Conservation (phyloP, 2,888 invertebrate species). For the Doris montereyensis region DNA sequence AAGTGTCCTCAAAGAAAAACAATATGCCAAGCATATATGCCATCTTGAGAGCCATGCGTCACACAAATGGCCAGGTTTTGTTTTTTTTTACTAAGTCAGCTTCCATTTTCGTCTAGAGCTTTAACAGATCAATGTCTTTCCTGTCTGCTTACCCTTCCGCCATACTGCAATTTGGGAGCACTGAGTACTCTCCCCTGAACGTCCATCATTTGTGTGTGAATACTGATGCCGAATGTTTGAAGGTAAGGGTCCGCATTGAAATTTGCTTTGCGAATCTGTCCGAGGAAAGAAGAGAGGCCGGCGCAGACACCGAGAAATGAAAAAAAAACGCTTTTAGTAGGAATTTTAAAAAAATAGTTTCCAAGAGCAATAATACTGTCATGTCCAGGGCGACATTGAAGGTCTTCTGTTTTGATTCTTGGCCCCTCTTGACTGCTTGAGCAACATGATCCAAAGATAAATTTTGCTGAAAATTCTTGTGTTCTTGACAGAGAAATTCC, state of each 20-base stretch:
- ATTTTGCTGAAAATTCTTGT: too few species aligned
- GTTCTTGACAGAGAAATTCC: too few species aligned
- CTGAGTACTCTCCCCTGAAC: conserved; percentile 96
- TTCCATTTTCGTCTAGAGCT: background rate
- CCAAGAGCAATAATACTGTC: too few species aligned
- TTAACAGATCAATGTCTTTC: background rate
- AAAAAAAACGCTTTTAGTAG: background rate
- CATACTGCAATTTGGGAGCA: conserved; percentile 98
- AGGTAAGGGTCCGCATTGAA: conserved; percentile 99
- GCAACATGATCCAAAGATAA: too few species aligned
- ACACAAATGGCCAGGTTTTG: background rate
- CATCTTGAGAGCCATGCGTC: background rate
- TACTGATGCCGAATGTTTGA: conserved; percentile 97
- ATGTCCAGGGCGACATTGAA: too few species aligned
- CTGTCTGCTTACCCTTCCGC: conserved; percentile 87
- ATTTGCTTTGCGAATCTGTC: conserved; percentile 87
- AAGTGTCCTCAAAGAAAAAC: background rate
- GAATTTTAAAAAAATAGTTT: too few species aligned
- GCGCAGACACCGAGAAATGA: conserved; percentile 29
- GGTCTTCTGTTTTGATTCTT: too few species aligned
- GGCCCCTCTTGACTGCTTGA: too few species aligned
- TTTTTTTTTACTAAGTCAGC: background rate
- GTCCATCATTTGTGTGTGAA: conserved; percentile 99
- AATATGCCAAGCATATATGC: background rate
- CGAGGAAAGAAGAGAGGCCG: conserved; percentile 16